Evolutionary conservation across 2,113 vertebrate species (phyloP).

Genomic region (Hypanus sabinus): DNA sequence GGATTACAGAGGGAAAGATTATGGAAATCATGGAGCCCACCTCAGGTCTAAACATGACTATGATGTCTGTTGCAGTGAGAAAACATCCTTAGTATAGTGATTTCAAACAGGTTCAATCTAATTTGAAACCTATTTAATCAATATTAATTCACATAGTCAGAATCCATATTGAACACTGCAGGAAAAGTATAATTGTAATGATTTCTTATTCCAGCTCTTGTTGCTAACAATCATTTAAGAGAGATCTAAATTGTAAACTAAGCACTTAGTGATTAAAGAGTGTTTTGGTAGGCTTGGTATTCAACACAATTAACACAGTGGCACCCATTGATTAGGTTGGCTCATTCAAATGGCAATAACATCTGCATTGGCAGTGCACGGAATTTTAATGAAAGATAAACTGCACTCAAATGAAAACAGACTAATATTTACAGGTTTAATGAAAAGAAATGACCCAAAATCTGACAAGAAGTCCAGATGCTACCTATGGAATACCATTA

Average conservation of each 20-base stretch:
- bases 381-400: neutral
- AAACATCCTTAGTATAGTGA: neutral
- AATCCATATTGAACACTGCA: neutral
- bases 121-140: neutral
- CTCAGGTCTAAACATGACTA: neutral
- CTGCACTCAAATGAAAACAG: neutral
- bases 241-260: neutral
- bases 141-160: neutral
- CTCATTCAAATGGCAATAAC: neutral
- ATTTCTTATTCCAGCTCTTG: conserved; percentile 9
- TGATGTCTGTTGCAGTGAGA: neutral
- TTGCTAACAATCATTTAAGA: neutral
- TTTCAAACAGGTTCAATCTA: neutral
- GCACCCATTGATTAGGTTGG: neutral
- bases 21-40: neutral
- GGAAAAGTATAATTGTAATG: neutral
- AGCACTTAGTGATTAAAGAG: neutral
- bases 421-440: neutral
- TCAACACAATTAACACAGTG: neutral
- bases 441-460: neutral
- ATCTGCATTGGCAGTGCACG: neutral
- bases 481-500: too few relatives aligned
- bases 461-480: too few relatives aligned
- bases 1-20: neutral
- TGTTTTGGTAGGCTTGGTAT: neutral